Conservation (phyloP, 2,797 vertebrate genomes). For the Ctenosaura bakeri region DNA sequence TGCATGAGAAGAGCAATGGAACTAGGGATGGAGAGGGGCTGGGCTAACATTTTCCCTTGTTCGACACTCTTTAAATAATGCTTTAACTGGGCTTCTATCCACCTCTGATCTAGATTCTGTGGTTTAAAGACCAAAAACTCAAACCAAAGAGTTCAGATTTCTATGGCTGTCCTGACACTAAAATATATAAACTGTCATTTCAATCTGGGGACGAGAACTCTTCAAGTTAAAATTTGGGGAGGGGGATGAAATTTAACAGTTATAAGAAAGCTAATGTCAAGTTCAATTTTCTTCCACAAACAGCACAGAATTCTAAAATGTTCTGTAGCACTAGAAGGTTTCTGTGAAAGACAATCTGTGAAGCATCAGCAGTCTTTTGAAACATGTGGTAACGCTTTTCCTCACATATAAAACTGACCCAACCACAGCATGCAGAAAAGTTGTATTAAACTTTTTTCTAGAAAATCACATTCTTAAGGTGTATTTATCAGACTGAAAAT, state of each 20-base stretch:
- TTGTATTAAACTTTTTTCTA: conserved; percentile 63
- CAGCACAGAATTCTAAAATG: conserved; percentile 82
- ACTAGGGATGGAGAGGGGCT: no score
- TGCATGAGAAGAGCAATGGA: no score
- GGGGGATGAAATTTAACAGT: conserved; percentile 84
- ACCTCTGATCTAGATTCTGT: neutral
- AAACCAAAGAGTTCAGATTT: conserved; percentile 35
- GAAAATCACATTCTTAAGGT: conserved; percentile 28
- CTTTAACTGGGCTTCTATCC: neutral
- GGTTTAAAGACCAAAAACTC: neutral
- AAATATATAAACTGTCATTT: conserved; percentile 41
- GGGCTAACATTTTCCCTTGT: no score
- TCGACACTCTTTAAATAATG: no score
- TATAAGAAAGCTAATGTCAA: conserved; percentile 90
- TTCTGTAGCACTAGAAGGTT: conserved; percentile 85
- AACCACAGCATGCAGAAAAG: conserved; percentile 81
- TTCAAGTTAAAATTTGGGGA: conserved; percentile 54
- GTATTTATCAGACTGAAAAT: conserved; percentile 78
- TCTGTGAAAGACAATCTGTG: conserved; percentile 82
- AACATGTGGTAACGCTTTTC: conserved; percentile 93
- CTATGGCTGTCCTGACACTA: conserved; percentile 40
- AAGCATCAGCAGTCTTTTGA: conserved; percentile 87
- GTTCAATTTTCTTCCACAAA: conserved; percentile 87
- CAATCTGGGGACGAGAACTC: neutral
- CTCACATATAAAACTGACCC: conserved; percentile 86